Evolutionary conservation across 2,888 invertebrate genomes (phyloP), one percentile per base, ranked within the genome.

Genomic region (Drosophila mayaguana): DNA sequence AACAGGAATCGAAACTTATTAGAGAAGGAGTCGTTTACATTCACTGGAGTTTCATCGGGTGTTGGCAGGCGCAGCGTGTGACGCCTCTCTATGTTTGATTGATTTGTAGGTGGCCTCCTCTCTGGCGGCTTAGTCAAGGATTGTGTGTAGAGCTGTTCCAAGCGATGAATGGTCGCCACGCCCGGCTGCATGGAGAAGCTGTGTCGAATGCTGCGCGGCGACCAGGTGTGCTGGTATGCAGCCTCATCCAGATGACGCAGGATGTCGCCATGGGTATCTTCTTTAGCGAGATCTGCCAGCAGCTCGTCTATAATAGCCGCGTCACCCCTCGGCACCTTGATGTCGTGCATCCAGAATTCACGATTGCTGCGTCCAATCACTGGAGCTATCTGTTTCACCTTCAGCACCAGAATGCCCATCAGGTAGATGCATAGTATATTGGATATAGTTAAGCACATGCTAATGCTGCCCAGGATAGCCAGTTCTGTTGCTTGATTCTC

Each of bases 341-440:
- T 93, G 83, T 95, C 95, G 76, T 95, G 94, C 80, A 94, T 94
- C 95, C 95, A 96, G 90, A 95, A 95, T 57, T 94, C 92, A 22
- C 92, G 86, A 64, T 93, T 92, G 71, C 93, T 93, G 64, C 91
- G 92, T 3, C 93, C 93, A 40, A 94, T 93, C 1, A 94, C 87
- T 0, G 95, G 95, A 25, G 94, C 94, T 1, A 95, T 95, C 92
- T 95, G 94, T 91, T 95, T 95, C 2, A 95, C 95, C 94, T 95
- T 96, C 61, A 96, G 94, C 40, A 96, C 95, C n/a, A 95, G 80
- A 34, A 96, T 94, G 25, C 96, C 96, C 89, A 95, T 94, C 0
- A 95, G 75, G 85, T 96, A 95, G 72, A 97, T 96, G 91, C 96
- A 96, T 48, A 95, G 86, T 62, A 97, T 96, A 90, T 97, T 97